These are phyloP conservation scores for Bothrops jararaca DNA, from an alignment of 2,113 vertebrate genomes.

Conservation along the genomic window DNA sequence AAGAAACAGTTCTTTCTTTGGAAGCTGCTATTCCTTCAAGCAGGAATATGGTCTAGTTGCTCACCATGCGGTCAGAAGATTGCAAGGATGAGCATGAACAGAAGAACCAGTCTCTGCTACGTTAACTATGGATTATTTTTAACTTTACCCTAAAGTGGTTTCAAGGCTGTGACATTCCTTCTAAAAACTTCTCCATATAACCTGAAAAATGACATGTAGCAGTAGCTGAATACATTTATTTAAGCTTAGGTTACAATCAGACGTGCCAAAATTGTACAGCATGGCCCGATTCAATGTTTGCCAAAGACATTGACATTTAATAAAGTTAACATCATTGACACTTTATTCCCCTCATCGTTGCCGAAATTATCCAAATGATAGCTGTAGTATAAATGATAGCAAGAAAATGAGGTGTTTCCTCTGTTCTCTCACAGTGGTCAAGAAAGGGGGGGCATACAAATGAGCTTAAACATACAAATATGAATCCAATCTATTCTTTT, in stretches of 20 bases:
- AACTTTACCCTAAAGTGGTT: neutral
- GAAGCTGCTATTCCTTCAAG: neutral
- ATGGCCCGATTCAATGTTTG: neutral
- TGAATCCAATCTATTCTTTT: constrained; percentile 31
- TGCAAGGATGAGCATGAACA: neutral
- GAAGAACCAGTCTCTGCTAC: neutral
- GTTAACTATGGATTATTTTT: neutral
- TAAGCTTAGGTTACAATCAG: neutral
- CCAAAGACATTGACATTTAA: constrained; percentile 3
- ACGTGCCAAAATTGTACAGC: neutral
- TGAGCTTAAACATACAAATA: constrained; percentile 30
- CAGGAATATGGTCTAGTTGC: neutral
- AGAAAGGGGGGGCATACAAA: neutral
- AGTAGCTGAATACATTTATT: neutral
- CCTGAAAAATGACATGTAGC: neutral
- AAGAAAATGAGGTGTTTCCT: neutral
- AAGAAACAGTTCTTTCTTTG: neutral
- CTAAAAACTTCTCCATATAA: neutral
- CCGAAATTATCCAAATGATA: constrained; percentile 48
- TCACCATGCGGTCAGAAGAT: neutral
- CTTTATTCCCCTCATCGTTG: constrained; percentile 27
- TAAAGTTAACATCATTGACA: constrained; percentile 16
- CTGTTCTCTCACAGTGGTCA: constrained; percentile 10
- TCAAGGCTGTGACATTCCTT: neutral
- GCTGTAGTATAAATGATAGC: constrained; percentile 35